Conservation (phyloP, 2,888 invertebrate species). For the Diplazon laetatorius region DNA sequence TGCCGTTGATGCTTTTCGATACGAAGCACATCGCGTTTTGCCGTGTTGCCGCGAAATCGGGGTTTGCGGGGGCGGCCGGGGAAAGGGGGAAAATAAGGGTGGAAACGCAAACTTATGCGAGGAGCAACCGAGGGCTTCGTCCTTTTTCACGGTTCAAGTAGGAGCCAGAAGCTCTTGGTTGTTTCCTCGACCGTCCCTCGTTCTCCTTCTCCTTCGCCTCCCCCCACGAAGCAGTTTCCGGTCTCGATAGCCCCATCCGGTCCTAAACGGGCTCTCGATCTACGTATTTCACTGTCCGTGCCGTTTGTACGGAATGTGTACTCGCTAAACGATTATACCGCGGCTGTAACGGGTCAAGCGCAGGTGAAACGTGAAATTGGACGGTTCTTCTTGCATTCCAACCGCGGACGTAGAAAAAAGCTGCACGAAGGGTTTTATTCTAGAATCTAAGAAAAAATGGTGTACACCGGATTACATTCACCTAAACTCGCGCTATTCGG, state of each 20-base stretch:
- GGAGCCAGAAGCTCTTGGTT: slow-evolving; percentile 44
- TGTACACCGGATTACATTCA: no score
- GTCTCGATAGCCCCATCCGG: slow-evolving; percentile 62
- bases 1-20: not conserved
- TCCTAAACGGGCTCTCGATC: slow-evolving; percentile 55
- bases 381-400: slow-evolving; percentile 14
- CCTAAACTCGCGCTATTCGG: no score
- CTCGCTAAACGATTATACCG: slow-evolving; percentile 4
- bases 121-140: slow-evolving; percentile 54
- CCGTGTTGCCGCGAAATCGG: no score
- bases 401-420: no score
- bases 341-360: slow-evolving; percentile 12
- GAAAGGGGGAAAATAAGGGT: not conserved
- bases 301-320: not conserved
- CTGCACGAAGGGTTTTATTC: no score
- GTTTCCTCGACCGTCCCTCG: slow-evolving; percentile 57
- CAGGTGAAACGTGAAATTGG: not conserved
- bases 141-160: slow-evolving; percentile 49
- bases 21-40: not conserved
- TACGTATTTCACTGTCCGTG: slow-evolving; percentile 13
- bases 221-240: slow-evolving; percentile 43
- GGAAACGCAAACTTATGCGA: slow-evolving; percentile 54
- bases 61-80: not conserved
- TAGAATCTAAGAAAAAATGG: no score
- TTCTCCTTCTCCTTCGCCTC: no score